phyloP scores from a whole-genome alignment of 2,888 invertebrate genomes.

The Lucinisca nassula region DNA sequence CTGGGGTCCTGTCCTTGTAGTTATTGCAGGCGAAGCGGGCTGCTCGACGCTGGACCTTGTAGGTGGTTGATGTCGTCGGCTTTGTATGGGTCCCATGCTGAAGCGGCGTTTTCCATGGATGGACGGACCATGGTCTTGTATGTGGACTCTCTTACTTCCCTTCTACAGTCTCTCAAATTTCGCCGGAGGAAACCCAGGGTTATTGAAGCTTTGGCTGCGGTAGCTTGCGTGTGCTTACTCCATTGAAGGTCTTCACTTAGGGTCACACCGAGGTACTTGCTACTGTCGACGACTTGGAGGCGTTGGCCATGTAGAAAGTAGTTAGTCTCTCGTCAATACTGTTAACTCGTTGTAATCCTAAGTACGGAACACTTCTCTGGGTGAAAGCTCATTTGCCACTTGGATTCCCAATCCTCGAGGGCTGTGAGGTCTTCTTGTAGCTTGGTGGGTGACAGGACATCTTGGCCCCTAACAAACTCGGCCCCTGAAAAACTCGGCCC shows the following conservation, averaged over 20 bases:
- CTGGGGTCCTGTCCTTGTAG: not conserved
- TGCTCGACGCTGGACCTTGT: not conserved
- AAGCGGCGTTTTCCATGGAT: not conserved
- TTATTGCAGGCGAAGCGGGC: not conserved
- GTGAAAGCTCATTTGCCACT: not conserved
- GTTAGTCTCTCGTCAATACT: not conserved
- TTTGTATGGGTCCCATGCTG: not conserved
- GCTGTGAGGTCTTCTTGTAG: not conserved
- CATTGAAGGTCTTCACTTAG: constrained; percentile 17
- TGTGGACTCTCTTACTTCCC: not conserved
- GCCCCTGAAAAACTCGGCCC: too few species aligned
- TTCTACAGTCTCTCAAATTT: not conserved
- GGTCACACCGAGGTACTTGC: not conserved
- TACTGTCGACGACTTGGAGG: not conserved
- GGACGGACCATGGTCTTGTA: not conserved
- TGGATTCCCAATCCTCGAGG: not conserved
- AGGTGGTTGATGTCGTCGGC: not conserved
- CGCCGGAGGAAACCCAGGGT: not conserved
- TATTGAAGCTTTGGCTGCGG: not conserved
- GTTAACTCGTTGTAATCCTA: not conserved
- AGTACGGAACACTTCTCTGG: not conserved
- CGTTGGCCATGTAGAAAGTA: not conserved
- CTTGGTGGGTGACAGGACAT: too few species aligned
- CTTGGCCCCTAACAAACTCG: too few species aligned
- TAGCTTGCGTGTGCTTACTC: too few species aligned